Percentiles rank a stretch among this genome's conserved stretches.
These are phyloP conservation scores for Actenoides lindsayi DNA, from an alignment of 2,113 vertebrate species.

Conservation along the genomic window DNA sequence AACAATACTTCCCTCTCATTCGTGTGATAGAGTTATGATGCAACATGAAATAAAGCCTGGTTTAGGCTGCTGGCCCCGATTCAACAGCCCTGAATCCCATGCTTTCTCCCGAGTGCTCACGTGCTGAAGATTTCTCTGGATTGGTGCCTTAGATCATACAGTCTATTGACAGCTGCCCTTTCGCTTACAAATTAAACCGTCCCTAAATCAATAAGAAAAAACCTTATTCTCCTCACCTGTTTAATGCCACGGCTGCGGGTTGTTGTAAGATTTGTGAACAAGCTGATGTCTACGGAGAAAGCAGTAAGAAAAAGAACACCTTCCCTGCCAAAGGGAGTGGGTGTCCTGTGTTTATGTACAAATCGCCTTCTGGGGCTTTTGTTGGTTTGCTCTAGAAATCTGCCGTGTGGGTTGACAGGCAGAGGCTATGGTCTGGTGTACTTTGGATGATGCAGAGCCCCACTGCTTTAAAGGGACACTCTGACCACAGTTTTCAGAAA, in stretches of 20 bases:
- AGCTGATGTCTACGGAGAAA: conserved; percentile 24
- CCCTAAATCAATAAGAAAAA: conserved; percentile 62
- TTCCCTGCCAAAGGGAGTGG: background rate
- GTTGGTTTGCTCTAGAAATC: background rate
- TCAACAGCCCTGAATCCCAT: conserved; percentile 21
- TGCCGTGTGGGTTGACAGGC: background rate
- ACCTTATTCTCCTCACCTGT: conserved; percentile 41
- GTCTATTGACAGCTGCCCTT: conserved; percentile 67
- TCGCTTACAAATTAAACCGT: conserved; percentile 59
- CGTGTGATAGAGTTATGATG: background rate
- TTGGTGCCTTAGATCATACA: conserved; percentile 33
- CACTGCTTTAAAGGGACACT: background rate
- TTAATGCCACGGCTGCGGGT: conserved; percentile 21
- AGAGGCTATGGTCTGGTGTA: background rate
- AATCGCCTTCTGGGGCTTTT: background rate
- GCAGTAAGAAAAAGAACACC: conserved; percentile 25
- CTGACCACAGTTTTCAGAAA: background rate
- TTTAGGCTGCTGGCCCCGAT: conserved; percentile 24
- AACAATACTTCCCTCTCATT: conserved; percentile 7
- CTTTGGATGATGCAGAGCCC: background rate
- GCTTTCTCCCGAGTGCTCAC: background rate
- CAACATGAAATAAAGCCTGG: conserved; percentile 24
- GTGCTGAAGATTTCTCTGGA: conserved; percentile 16
- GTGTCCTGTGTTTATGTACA: background rate
- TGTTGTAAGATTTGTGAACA: conserved; percentile 39